Evolutionary conservation across 2,888 invertebrate species (phyloP), one percentile per base, ranked within the genome.

Genomic region (Scaptomyza caliginosa): DNA sequence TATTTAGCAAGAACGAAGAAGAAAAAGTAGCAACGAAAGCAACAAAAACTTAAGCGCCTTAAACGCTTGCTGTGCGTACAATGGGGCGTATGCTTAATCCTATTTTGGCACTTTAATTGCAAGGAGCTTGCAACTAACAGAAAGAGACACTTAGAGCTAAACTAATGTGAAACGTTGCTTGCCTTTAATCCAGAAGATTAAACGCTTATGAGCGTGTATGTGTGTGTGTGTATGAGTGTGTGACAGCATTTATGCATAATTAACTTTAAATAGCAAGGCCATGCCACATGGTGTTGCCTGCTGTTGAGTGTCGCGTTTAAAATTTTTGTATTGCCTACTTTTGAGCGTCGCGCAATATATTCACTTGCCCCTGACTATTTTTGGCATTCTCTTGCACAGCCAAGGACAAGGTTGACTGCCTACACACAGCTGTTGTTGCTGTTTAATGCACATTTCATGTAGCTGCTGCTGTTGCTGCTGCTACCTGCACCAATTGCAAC

Each of bases 51-150:
- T 77, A 84, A 86, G 77, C 71, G 65, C 59, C 77, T 81, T 74
- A 77, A 65, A 63, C 54, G 81, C 59, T 38, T 58, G 45, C 52
- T 21, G 38, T 67, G 62, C 65, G 77, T 71, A 81, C 77, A 57
- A 71, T 49, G 71, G 54, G 26, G 84, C 84, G 84, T 84, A 84
- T 83, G 59, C 77, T 50, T 84, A 81, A 81, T 86, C 86, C 84
- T 59, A 67, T 86, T 86, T 80, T 57, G 71, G 65, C 81, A 77
- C 51, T 70, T 73, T 86, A 80, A 83, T 77, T 86, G 81, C 74
- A 67, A 74, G 24, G 17, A 54, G 49, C 19, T 38, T 45, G 19
- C 23, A 30, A 36, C 26, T 17, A 16, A 48, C 13, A 19, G 32
- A 49, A 26, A 32, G 28, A 16, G 26, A 10, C 13, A 28, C 28